Evolutionary conservation across 2,888 invertebrate genomes (phyloP), one percentile per base, ranked within the genome.

Genomic region (Tigriopus californicus): DNA sequence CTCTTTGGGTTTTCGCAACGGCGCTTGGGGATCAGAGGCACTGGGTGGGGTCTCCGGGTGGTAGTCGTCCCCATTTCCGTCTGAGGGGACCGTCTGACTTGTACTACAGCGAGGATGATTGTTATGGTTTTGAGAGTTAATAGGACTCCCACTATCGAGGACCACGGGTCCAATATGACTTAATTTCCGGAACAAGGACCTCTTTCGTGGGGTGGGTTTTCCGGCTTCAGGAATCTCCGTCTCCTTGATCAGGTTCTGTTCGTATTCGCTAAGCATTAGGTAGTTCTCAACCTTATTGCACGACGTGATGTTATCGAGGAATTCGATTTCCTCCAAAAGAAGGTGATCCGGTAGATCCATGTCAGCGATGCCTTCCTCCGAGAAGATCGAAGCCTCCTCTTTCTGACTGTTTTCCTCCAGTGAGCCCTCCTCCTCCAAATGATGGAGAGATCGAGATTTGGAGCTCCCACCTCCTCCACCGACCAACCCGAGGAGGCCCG

Each of bases 191-290:
- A 44, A 44, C 5, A 44, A 18, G 4, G 44, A 44, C 44, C 44
- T 15, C 44, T 44, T 44, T 4, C 44, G 44, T 5, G 44, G 15
- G 3, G 15, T 10, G 5, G 15, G 3, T 15, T 44, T 44, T 4
- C 44, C 10, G 10, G 15, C 44, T 13, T 22, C 24, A 10, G 41
- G 51, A 66, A 80, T 80, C 20, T 83, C 83, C 73, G 82, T 76
- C 70, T 84, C 84, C 1, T 83, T 83, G 67, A 83, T 83, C 61
- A 85, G 73, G 70, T 85, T 85, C 73, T 85, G 85, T 70, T 86
- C 85, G 70, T 84, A 85, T 71, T 86, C 86, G 67, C 84, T 84
- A 63, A 85, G 76, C 84, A 86, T 84, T 66, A 86, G 74, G 70
- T 84, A 85, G 73, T 85, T 85, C 71, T 86, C 85, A 63, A 58